Conservation (phyloP, 1,140 invertebrate genomes). For the Heliconius hewitsoni region DNA sequence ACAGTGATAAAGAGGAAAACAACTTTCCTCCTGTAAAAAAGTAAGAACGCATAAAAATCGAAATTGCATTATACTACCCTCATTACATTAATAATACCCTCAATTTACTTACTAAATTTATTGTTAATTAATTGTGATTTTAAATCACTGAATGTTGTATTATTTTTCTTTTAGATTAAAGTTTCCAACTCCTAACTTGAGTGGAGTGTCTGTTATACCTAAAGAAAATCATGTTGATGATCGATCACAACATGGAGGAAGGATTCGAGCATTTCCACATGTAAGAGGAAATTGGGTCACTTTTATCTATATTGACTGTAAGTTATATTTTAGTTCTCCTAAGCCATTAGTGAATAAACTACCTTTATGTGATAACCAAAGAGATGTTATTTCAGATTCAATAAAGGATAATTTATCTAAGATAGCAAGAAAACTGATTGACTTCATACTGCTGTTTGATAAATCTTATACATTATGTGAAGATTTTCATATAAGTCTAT, state of each 20-base stretch:
- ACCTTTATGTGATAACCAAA: not conserved
- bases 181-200: constrained; percentile 60
- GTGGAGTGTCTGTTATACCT: constrained; percentile 47
- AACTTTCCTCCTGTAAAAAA: not conserved
- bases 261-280: constrained; percentile 87
- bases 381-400: constrained; percentile 55
- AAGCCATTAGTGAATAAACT: not conserved
- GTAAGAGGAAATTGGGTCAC: constrained; percentile 91
- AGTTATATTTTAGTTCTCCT: constrained; percentile 45
- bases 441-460: constrained; percentile 39
- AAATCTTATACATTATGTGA: constrained; percentile 54
- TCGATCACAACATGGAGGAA: constrained; percentile 84
- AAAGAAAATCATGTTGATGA: constrained; percentile 79
- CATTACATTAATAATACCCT: not conserved
- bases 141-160: not conserved
- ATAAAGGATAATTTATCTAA: constrained; percentile 48
- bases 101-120: not conserved
- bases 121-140: not conserved
- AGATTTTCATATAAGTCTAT: constrained; percentile 74
- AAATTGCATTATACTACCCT: not conserved
- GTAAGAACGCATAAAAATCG: not conserved
- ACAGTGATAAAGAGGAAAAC: constrained; percentile 15
- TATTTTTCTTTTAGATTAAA: constrained; percentile 46
- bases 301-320: constrained; percentile 87
- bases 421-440: constrained; percentile 54